Conservation (phyloP, 2,888 invertebrate species). For the Drepana falcataria region DNA sequence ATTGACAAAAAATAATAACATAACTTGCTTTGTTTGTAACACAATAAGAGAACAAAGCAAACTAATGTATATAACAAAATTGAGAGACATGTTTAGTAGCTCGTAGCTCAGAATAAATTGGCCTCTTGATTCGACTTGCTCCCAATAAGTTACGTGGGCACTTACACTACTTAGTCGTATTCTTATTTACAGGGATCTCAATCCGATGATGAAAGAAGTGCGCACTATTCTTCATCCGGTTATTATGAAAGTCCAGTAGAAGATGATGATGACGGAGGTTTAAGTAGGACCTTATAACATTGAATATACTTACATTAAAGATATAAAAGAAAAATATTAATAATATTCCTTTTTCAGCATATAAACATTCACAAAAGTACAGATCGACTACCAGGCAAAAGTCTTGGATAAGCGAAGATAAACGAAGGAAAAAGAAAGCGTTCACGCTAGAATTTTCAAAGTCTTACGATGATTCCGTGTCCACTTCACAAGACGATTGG, state of each 20-base stretch:
- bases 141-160: too few relatives aligned
- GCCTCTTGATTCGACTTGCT: too few relatives aligned
- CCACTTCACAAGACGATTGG: conserved; percentile 73
- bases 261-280: conserved; percentile 79
- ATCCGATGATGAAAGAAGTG: conserved; percentile 84
- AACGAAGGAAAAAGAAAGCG: conserved; percentile 84
- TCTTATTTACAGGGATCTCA: conserved; percentile 70
- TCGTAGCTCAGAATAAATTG: too few relatives aligned
- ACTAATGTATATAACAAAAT: too few relatives aligned
- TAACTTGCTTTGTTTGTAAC: too few relatives aligned
- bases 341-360: conserved; percentile 43
- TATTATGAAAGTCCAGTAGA: conserved; percentile 87
- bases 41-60: too few relatives aligned
- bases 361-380: conserved; percentile 73
- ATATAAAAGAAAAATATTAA: conserved; percentile 5
- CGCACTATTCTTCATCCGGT: conserved; percentile 85
- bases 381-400: conserved; percentile 62
- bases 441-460: conserved; percentile 87
- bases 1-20: too few relatives aligned
- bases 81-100: too few relatives aligned
- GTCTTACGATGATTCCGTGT: conserved; percentile 76
- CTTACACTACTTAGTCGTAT: too few relatives aligned
- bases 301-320: conserved; percentile 7
- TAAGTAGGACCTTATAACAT: conserved; percentile 48
- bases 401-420: conserved; percentile 84